Conservation (phyloP, 2,888 invertebrate species). For the Synergus japonicus region DNA sequence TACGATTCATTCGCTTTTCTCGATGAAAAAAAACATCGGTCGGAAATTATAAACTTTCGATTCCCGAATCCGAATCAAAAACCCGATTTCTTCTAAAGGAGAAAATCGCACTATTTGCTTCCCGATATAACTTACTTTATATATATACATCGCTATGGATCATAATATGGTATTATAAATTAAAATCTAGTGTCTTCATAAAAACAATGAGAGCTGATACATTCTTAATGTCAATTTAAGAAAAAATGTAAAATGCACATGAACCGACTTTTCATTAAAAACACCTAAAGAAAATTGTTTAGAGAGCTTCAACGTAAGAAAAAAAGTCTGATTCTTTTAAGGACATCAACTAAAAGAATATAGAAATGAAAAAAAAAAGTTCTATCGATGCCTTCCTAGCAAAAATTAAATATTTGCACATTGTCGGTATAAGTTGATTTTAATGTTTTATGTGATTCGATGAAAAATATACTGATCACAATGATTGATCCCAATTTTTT, state of each 20-base stretch:
- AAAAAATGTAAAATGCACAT: conserved; percentile 7
- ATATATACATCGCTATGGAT: conserved; percentile 7
- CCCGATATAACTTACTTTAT: conserved; percentile 3
- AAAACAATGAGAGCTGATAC: conserved; percentile 5
- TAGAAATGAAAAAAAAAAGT: background rate
- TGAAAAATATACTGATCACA: conserved; percentile 14
- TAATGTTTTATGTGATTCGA: background rate
- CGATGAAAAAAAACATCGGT: background rate
- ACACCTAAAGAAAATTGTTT: background rate
- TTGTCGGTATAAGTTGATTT: background rate
- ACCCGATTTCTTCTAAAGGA: background rate
- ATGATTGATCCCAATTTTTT: background rate
- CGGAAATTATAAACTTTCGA: background rate
- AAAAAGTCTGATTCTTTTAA: background rate
- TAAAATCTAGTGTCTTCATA: conserved; percentile 22
- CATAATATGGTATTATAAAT: background rate
- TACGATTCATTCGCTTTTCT: conserved; percentile 39
- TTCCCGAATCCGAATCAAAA: background rate
- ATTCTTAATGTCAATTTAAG: background rate
- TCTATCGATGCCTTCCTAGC: background rate
- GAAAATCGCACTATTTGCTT: background rate
- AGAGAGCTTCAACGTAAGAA: background rate
- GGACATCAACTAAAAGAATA: background rate
- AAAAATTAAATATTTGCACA: conserved; percentile 10
- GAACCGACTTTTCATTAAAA: background rate